Conservation (phyloP, 2,113 vertebrate species). For the Channa maculata region DNA sequence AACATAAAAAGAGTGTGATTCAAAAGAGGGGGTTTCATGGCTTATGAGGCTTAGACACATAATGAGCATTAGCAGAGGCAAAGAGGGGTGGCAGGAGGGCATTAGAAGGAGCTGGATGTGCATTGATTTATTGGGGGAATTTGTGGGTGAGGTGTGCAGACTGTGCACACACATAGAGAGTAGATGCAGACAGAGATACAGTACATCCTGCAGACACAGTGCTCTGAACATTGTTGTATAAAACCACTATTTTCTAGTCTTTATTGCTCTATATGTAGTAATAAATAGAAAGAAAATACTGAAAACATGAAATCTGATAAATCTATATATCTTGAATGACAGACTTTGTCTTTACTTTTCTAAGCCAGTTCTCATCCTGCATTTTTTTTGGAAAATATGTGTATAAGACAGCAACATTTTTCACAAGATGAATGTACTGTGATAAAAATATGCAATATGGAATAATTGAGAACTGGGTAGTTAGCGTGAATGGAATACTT, state of each 20-base stretch:
- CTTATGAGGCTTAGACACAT: conserved; percentile 54
- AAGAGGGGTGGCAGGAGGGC: not conserved
- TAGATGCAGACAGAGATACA: conserved; percentile 2
- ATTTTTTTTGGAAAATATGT: no score
- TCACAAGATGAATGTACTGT: no score
- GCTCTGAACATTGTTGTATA: no score
- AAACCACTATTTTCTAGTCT: no score
- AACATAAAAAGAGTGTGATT: conserved; percentile 47
- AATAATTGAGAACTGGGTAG: not conserved
- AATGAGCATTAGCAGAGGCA: conserved; percentile 47
- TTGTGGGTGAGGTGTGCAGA: conserved; percentile 25
- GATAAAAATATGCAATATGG: no score
- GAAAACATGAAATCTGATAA: no score
- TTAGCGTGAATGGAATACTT: not conserved
- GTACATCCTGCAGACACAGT: not conserved
- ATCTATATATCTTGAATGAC: no score
- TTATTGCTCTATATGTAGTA: no score
- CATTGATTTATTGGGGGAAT: conserved; percentile 46
- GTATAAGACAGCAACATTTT: no score
- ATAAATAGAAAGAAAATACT: no score
- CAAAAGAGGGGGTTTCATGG: conserved; percentile 32
- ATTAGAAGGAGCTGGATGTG: conserved; percentile 1
- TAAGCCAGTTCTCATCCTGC: no score
- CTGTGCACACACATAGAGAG: conserved; percentile 6
- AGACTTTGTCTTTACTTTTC: no score